These are phyloP conservation scores for Cercopithecus mitis DNA, from an alignment of 2,797 vertebrate species.

Conservation along the genomic window DNA sequence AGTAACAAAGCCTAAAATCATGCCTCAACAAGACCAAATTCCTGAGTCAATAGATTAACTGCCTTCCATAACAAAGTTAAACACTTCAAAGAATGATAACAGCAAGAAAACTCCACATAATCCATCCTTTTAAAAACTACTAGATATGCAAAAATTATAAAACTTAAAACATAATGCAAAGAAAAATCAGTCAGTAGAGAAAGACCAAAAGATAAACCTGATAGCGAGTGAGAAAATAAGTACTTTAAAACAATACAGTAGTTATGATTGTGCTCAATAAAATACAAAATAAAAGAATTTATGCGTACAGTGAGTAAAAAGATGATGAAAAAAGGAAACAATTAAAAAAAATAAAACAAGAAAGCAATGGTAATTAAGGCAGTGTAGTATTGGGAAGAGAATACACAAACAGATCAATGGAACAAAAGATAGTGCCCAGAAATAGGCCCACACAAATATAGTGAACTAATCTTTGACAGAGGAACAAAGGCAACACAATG, in stretches of 20 bases:
- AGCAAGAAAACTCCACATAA: neutral
- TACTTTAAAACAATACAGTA: neutral
- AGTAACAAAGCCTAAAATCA: neutral
- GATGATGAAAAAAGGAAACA: neutral
- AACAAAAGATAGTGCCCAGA: neutral
- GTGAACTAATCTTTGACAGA: neutral
- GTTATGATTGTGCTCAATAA: neutral
- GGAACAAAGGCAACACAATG: neutral
- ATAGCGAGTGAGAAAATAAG: neutral
- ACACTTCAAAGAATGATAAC: neutral
- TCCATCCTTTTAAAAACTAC: neutral
- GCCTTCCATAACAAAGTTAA: neutral
- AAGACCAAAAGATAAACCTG: neutral
- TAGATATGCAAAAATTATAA: neutral
- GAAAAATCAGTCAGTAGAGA: neutral
- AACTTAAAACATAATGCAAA: neutral
- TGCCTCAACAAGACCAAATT: neutral
- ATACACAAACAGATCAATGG: neutral
- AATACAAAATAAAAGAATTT: neutral
- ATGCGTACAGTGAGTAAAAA: neutral
- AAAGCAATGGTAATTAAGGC: neutral
- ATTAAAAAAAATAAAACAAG: neutral
- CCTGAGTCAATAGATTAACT: neutral
- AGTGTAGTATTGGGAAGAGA: neutral
- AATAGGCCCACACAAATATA: neutral